Evolutionary conservation across 2,113 vertebrate genomes (phyloP), one percentile per base, ranked within the genome.

Genomic region (Alexandromys fortis): DNA sequence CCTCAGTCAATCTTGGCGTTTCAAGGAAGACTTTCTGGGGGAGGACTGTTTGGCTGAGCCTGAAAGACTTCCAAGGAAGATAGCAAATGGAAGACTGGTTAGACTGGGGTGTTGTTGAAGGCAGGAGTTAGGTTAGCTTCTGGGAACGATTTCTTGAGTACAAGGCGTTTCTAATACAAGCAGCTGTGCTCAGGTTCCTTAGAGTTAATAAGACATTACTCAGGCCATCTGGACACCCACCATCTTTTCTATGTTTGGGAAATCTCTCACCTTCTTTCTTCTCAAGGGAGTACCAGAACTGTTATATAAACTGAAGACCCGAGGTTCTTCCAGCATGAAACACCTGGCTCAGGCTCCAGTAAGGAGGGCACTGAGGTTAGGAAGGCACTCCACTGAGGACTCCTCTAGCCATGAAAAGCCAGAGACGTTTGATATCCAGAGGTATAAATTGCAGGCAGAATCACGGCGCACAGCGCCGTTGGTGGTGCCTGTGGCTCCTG

Each of bases 81-180:
- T 49, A 67, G 38, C 30, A 83, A 58, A 89, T 12, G 8, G 30
- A 76, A 33, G 13, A 70, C 19, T 19, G 21, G 73, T 68, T 77
- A 65, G 76, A 83, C n/a, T 67, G 35, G 52, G 65, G 30, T 24
- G 63, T 49, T 86, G 38, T 3, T 38, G 72, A 42, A 70, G 63
- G 35, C 33, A 1, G 3, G 45, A 17, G 45, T 47, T 87, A 90
- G 10, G 38, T 85, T 90, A 95, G 38, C 42, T 28, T 61, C 45
- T 76, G 86, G 73, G 76, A 89, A 94, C 49, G 33, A 79, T 78
- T 92, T 97, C 35, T 94, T 47, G 35, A 26, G 42, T 68, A 35
- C 5, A 49, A 93, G 90, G n/a, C 3, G 7, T 90, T 92, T 95
- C 33, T 82, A 95, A 78, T 35, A 14, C n/a, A 90, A 63, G 70